phyloP scores from a whole-genome alignment of 64 coral and sea anemone species.

The Porites australiensis region DNA sequence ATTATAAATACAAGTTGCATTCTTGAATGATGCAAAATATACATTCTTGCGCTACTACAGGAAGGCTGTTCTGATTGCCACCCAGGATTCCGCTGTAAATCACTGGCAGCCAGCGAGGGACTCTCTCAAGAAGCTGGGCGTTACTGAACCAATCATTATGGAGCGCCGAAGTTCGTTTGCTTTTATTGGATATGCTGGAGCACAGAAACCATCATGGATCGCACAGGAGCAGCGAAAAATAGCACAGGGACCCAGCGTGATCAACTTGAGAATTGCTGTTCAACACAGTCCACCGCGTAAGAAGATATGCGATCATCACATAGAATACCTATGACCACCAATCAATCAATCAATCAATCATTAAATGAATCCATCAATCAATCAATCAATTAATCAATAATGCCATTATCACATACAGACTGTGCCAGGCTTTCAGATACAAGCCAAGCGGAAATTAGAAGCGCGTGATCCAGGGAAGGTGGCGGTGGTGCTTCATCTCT shows the following conservation, averaged over 20 bases:
- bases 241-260: slow-evolving; percentile 32
- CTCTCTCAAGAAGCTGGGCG: slow-evolving; percentile 13
- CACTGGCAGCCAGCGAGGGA: neutral
- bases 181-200: slow-evolving; percentile 8
- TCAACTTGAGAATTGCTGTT: slow-evolving; percentile 17
- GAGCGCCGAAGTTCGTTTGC: slow-evolving; percentile 27
- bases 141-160: neutral
- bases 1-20: no score
- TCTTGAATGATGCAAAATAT: neutral
- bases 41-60: neutral
- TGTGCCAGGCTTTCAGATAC: no score
- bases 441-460: no score
- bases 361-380: no score
- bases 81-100: slow-evolving; percentile 25
- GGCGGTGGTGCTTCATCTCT: no score
- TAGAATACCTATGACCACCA: no score
- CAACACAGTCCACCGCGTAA: neutral
- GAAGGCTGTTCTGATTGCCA: slow-evolving; percentile 14
- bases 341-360: no score
- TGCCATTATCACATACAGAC: no score
- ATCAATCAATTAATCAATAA: no score
- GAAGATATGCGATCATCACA: neutral
- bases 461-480: no score
- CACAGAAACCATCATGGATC: slow-evolving; percentile 38
- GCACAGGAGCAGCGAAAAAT: neutral